phyloP scores from a whole-genome alignment of 2,888 invertebrate genomes.

The Pimpla rufipes region DNA sequence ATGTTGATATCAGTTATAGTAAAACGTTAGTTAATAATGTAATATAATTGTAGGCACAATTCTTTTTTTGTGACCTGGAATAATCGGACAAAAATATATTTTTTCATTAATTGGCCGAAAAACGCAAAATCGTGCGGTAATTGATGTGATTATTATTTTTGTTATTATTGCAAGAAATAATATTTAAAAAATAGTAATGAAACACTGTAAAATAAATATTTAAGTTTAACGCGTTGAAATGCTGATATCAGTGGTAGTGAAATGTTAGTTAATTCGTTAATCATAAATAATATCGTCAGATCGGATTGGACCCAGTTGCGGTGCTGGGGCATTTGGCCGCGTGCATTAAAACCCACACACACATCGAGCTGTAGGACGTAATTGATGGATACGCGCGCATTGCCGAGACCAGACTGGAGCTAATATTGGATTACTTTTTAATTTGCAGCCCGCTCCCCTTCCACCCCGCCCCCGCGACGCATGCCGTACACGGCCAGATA shows the following conservation, averaged over 20 bases:
- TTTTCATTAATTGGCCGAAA: too few relatives aligned
- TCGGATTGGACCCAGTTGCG: conserved; percentile 59
- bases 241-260: conserved; percentile 31
- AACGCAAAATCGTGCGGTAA: too few relatives aligned
- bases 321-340: conserved; percentile 21
- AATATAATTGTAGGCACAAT: too few relatives aligned
- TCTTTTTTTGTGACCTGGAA: too few relatives aligned
- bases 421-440: conserved; percentile 82
- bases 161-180: too few relatives aligned
- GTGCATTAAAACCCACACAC: background rate
- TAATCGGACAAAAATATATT: too few relatives aligned
- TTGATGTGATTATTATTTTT: background rate
- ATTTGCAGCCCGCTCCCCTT: conserved; percentile 72
- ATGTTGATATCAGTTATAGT: conserved; percentile 27
- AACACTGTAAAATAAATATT: too few relatives aligned
- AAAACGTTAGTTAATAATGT: too few relatives aligned
- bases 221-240: background rate
- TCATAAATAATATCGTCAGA: conserved; percentile 57
- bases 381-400: conserved; percentile 74
- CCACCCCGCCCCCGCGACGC: conserved; percentile 25
- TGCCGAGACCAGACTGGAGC: conserved; percentile 72
- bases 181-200: too few relatives aligned
- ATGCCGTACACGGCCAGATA: background rate
- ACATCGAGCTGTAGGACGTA: conserved; percentile 64
- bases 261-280: conserved; percentile 59